Evolutionary conservation across 2,797 vertebrate species (phyloP), one percentile per base, ranked within the genome.

Genomic region (Columba guinea): DNA sequence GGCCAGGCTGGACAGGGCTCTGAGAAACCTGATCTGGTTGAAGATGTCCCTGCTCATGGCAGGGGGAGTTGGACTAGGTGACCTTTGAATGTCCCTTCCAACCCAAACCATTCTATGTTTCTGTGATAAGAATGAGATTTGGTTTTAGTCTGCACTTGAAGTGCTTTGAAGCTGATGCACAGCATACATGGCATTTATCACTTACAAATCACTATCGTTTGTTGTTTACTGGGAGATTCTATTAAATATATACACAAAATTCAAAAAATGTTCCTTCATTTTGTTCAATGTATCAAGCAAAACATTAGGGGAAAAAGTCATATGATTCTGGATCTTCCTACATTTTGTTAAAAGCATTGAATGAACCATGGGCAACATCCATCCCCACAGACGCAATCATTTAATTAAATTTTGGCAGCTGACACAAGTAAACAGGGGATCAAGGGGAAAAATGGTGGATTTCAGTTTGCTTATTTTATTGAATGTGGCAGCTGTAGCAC

Each of bases 401-500:
- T 35, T 70, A 34, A 88, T 76, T 65, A 35, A 49, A 34, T 55
- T 65, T 76, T 59, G 64, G 30, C 71, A 87, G 37, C 1, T 1
- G 20, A 52, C 48, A 44, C 16, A 56, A 68, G 48, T 79, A 79
- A 78, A 63, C 13, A 17, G 41, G 44, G 41, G 44, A 19, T 44
- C 44, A 44, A 44, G 44, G 18, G 12, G 20, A 17, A 30, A 28
- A 19, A 16, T 18, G 55, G 7, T 46, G 63, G 76, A 59, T 32
- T 85, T 64, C 58, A 75, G 16, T 51, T 69, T 92, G 59, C 41
- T 71, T 64, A 6, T 67, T 96, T 95, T 94, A 93, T 91, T 39
- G 44, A 64, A 55, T 11, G 21, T 28, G 53, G 27, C 69, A 71
- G 51, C 74, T 59, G 52, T 32, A 90, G 84, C 71, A 22, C 17